Base-by-base conservation (phyloP, 2,113 vertebrate genomes). In the Gila orcuttii region DNA sequence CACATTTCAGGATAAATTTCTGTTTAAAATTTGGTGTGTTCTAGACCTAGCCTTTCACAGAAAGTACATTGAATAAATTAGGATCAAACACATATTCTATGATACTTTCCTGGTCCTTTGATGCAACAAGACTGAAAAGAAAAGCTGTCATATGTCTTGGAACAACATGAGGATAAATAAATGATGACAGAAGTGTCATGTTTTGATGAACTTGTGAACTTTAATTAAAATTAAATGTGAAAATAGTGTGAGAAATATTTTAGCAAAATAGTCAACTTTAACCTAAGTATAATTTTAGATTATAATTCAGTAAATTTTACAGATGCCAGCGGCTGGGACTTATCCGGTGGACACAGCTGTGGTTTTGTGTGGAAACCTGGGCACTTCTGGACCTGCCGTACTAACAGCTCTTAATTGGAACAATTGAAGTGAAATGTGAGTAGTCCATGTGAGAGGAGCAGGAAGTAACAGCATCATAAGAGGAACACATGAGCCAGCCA, bases 291-390 rank as follows among this genome's bases (percentile, higher is more conserved):
- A 45, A 69, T 23, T 23, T 71, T 4, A 23, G 68, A 23, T 71
- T 42, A n/a, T 6, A 73, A 75, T 50, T 75, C n/a, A 17, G 79
- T 39, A 39, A 21, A 68, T 23, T 66, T 82, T 57, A 60, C 31
- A 85, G 50, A 82, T 23, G 11, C 11, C 42, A 62, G 55, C 1
- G 64, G 28, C 10, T 25, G 55, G 28, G 33, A 80, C 59, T 21
- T 3, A 33, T 60, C 59, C 28, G 66, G 52, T 47, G 7, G 45
- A 88, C 64, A 86, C 62, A 86, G 57, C 42, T 45, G 75, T 36
- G n/a, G 25, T 52, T 69, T 78, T 83, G 68, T 75, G n/a, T 10
- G 13, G 42, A 71, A 79, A 86, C 79, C 87, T 86, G 80, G 64
- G 80, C 45, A 55, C 28, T 50, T 75, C 74, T 80, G 21, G 19